Conservation (phyloP, 2,113 vertebrate genomes). For the Strigops habroptila region DNA sequence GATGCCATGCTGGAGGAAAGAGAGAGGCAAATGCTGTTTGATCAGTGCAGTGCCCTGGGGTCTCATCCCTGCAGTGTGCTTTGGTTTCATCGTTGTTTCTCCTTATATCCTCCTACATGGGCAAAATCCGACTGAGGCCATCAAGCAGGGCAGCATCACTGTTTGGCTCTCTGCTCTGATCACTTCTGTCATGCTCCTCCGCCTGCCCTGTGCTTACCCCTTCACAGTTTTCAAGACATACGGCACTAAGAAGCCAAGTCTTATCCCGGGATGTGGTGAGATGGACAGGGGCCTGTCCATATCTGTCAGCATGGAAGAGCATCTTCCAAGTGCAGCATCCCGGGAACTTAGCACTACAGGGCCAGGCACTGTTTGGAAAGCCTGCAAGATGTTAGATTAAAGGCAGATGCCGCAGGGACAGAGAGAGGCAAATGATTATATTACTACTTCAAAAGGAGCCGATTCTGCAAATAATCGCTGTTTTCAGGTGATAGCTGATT, state of each 20-base stretch:
- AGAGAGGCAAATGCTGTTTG: background rate
- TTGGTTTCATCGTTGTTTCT: background rate
- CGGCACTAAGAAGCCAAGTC: background rate
- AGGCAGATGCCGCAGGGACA: constrained; percentile 6
- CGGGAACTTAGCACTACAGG: background rate
- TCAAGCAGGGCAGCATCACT: background rate
- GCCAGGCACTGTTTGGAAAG: background rate
- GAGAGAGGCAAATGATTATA: background rate
- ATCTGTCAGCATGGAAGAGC: background rate
- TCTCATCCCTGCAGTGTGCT: background rate
- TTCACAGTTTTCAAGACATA: background rate
- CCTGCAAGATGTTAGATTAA: background rate
- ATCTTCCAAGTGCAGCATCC: background rate
- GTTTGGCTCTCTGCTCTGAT: background rate
- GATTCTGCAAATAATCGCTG: background rate
- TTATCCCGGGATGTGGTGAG: background rate
- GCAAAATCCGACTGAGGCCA: background rate
- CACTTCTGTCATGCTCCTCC: background rate
- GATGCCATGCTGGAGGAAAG: background rate
- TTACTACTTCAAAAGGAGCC: background rate
- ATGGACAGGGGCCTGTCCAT: rapidly evolving
- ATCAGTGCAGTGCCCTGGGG: background rate
- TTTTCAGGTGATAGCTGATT: background rate
- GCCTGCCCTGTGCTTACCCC: background rate
- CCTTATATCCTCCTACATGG: background rate